phyloP scores from a whole-genome alignment of 2,888 invertebrate genomes.

The Alloplasta piceator region DNA sequence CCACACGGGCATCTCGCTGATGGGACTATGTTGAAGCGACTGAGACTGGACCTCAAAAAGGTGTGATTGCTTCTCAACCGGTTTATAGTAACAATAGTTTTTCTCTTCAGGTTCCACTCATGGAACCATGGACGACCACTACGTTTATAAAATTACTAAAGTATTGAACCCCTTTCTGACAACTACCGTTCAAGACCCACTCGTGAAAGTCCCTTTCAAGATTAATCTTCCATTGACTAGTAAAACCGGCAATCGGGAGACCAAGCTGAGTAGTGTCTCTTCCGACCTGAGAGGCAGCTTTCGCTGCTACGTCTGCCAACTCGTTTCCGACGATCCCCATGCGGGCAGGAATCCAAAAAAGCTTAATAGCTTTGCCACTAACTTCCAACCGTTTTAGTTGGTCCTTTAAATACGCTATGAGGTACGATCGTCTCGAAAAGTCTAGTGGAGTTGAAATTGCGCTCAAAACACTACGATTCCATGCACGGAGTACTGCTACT shows the following conservation, averaged over 20 bases:
- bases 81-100: conserved; percentile 32
- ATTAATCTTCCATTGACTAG: conserved; percentile 3
- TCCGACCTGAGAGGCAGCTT: conserved; percentile 13
- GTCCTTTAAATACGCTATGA: too few species aligned
- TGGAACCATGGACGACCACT: conserved; percentile 31
- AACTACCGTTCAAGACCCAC: not conserved
- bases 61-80: too few species aligned
- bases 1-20: conserved; percentile 35
- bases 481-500: too few species aligned
- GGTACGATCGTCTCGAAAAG: too few species aligned
- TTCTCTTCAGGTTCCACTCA: conserved; percentile 1
- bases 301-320: conserved; percentile 47
- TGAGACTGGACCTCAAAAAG: conserved; percentile 39
- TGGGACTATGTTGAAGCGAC: conserved; percentile 34
- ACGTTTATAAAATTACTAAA: conserved; percentile 4
- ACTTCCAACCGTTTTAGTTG: not conserved
- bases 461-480: too few species aligned
- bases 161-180: not conserved
- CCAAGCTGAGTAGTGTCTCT: conserved; percentile 13
- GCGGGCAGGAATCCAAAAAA: conserved; percentile 66
- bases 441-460: too few species aligned
- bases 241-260: conserved; percentile 26
- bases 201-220: conserved; percentile 6
- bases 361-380: conserved; percentile 9
- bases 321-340: conserved; percentile 62